A percentile compares a stretch with the other conserved stretches of the same genome.
These are phyloP conservation scores for Nothocercus nigrocapillus DNA, from an alignment of 2,113 vertebrate genomes.

Conservation along the genomic window DNA sequence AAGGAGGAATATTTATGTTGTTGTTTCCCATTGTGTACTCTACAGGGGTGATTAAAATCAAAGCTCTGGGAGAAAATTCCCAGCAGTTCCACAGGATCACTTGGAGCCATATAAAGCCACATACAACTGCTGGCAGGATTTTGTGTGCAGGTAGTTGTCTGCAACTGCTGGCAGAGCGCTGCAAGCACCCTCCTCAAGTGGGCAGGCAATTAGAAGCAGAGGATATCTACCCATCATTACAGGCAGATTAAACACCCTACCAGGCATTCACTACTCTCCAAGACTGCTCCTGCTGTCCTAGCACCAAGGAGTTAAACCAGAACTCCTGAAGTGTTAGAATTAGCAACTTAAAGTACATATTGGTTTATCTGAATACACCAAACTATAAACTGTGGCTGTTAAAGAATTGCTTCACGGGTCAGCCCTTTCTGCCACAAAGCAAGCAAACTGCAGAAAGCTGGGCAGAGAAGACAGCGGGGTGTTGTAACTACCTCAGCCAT, in stretches of 20 bases:
- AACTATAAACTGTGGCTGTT: not conserved
- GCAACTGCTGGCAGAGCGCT: not conserved
- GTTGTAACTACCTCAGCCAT: slow-evolving; percentile 22
- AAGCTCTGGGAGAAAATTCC: not conserved
- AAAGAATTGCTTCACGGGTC: not conserved
- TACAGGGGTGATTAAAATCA: not conserved
- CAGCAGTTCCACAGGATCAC: not conserved
- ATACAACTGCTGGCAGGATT: not conserved
- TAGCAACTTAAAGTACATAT: not conserved
- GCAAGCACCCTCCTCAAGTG: not conserved
- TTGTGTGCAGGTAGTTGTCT: not conserved
- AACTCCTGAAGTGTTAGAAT: not conserved
- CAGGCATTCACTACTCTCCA: not conserved
- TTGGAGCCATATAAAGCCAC: not conserved
- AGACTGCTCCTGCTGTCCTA: not conserved
- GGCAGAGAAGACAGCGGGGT: slow-evolving; percentile 2
- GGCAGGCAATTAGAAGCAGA: not conserved
- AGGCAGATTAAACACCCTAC: not conserved
- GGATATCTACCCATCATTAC: not conserved
- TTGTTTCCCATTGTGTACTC: not conserved
- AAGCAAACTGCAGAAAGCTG: not conserved
- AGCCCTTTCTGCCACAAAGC: not conserved
- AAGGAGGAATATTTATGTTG: not conserved
- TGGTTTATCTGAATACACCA: not conserved
- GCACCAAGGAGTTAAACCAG: not conserved